Evolutionary conservation across 2,888 invertebrate species (phyloP).

Genomic region (Leptogaster cylindrica): DNA sequence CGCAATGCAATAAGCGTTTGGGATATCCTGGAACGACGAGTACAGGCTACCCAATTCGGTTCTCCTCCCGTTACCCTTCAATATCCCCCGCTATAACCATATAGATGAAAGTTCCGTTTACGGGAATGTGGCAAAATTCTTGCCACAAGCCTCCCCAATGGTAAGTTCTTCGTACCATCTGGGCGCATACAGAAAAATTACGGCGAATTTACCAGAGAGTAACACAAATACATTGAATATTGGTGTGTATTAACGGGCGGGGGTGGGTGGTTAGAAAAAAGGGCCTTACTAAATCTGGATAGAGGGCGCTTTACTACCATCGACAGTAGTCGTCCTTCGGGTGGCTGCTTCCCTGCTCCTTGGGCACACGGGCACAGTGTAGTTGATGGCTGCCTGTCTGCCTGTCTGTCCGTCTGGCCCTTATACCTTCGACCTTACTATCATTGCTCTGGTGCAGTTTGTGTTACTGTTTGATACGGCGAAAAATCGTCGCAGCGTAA

Average conservation of each 20-base stretch:
- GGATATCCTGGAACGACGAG: constrained; percentile 18
- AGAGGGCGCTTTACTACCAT: constrained; percentile 5
- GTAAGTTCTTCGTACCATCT: constrained; percentile 16
- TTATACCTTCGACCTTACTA: constrained; percentile 3
- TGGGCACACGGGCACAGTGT: constrained; percentile 18
- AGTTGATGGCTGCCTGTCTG: constrained; percentile 35
- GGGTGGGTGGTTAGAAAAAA: no score
- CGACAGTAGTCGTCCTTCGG: constrained; percentile 18
- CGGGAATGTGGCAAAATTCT: constrained; percentile 3
- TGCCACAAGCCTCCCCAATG: constrained; percentile 24
- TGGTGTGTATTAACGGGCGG: no score
- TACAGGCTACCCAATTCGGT: no score
- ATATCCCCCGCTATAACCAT: no score
- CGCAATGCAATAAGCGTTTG: constrained; percentile 32
- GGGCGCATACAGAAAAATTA: constrained; percentile 28
- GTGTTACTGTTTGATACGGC: constrained; percentile 22
- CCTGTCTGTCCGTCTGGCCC: constrained; percentile 24
- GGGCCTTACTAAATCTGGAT: constrained; percentile 5
- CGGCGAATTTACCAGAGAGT: constrained; percentile 36
- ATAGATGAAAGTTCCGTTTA: constrained; percentile 4
- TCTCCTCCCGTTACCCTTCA: no score
- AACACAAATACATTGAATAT: constrained; percentile 24
- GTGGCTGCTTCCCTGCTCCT: constrained; percentile 16
- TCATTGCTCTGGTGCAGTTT: constrained; percentile 1
- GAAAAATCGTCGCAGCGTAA: constrained; percentile 42